Conservation (phyloP, 2,113 vertebrate genomes). For the Ia io region DNA sequence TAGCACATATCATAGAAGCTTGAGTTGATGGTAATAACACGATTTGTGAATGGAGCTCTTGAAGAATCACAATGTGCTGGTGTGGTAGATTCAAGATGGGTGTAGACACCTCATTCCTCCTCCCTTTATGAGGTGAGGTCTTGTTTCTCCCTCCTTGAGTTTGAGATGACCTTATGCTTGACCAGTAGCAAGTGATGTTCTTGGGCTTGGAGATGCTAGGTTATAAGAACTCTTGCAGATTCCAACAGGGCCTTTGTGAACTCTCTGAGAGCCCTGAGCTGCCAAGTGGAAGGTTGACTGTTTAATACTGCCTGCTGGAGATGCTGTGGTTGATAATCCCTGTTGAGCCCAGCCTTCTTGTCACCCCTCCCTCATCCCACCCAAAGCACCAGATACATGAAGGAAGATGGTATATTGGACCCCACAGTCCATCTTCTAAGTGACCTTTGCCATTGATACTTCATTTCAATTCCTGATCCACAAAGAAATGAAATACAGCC, state of each 20-base stretch:
- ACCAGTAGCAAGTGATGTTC: background rate
- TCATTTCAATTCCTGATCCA: background rate
- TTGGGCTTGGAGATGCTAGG: background rate
- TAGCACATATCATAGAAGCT: background rate
- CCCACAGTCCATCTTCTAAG: background rate
- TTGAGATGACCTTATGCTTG: background rate
- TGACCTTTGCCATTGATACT: background rate
- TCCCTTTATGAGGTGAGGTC: background rate
- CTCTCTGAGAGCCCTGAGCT: background rate
- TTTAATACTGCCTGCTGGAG: background rate
- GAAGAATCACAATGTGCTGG: background rate
- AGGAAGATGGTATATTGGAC: background rate
- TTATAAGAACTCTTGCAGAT: background rate
- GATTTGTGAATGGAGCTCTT: background rate
- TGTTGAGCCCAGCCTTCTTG: background rate
- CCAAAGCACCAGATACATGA: background rate
- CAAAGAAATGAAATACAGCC: background rate
- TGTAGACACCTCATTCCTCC: background rate
- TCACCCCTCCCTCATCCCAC: background rate
- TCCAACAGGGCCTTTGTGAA: background rate
- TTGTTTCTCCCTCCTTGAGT: background rate
- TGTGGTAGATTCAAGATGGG: background rate
- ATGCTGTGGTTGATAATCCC: background rate
- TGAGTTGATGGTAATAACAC: background rate
- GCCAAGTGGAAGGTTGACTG: background rate